Evolutionary conservation across 2,888 invertebrate genomes (phyloP), one percentile per base, ranked within the genome.

Genomic region (Physocephala rufipes): DNA sequence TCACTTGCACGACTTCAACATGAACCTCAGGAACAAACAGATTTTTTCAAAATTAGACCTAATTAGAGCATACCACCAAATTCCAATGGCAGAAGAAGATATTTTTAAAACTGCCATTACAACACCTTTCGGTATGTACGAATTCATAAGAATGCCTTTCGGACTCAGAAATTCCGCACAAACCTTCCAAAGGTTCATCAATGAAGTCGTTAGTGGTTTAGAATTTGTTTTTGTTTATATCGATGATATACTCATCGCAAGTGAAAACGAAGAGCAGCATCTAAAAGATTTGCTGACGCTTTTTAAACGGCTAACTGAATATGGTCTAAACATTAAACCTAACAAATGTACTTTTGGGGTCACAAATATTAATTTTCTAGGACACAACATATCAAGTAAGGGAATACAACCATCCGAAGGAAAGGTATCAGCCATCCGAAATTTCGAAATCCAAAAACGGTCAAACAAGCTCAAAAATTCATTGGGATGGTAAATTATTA

Each of bases 211-310:
- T 19, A 13, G 13, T 26, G 67, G 67, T 21, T 16, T 71, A 36
- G 49, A 67, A 45, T 71, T 71, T 24, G 67, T 71, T 7, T 63
- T 61, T n/a, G 47, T 62, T 9, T 67, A 63, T 58, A 58, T 71
- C 45, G 67, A 67, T 28, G 63, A 67, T 15, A 45, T 71, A 16
- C 47, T 71, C 1, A 26, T 67, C 4, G 62, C 67, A 4, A 49
- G 26, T 15, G 64, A 45, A n/a, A 49, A 24, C 12, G 53, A 53
- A 53, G 53, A 53, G 12, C 53, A 53, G 21, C 53, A 53, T n/a
- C n/a, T 53, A 5, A 53, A 53, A 53, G 53, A 53, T n/a, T 24
- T 53, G 19, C 21, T 7, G 5, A 53, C n/a, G 21, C 53, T 53
- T 53, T 53, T 21, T 21, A 21, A 53, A n/a, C 53, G 19, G 7